Evolutionary conservation across 2,888 invertebrate genomes (phyloP).

Genomic region (Dicyrtomina minuta): DNA sequence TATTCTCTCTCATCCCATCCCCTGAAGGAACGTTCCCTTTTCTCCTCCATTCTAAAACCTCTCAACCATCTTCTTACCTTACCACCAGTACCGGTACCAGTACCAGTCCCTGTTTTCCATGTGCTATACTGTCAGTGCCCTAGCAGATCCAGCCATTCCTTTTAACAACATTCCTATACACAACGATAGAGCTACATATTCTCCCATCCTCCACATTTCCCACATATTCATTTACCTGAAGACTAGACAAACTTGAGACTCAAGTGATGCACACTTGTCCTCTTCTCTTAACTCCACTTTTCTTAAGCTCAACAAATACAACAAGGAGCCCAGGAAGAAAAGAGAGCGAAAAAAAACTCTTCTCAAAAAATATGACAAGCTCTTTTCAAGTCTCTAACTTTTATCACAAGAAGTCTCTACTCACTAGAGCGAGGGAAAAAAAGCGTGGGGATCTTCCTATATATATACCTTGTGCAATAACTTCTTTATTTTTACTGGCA

Average conservation of each 20-base stretch:
- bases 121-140: too few relatives aligned
- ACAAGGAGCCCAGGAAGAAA: slow-evolving; percentile 4
- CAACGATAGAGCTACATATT: too few relatives aligned
- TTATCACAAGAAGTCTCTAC: too few relatives aligned
- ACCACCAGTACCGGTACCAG: too few relatives aligned
- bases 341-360: background rate
- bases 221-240: background rate
- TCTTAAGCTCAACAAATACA: background rate
- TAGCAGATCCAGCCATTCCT: background rate
- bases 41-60: background rate
- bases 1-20: background rate
- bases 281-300: too few relatives aligned
- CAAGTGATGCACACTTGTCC: background rate
- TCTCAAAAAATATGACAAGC: too few relatives aligned
- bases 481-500: too few relatives aligned
- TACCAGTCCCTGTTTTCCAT: background rate
- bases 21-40: background rate
- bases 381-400: too few relatives aligned
- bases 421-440: too few relatives aligned
- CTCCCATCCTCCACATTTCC: background rate
- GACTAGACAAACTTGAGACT: background rate
- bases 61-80: background rate
- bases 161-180: too few relatives aligned
- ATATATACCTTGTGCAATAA: too few relatives aligned
- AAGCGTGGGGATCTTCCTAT: too few relatives aligned